Conservation (phyloP, 2,888 invertebrate genomes). For the Acleris literana region DNA sequence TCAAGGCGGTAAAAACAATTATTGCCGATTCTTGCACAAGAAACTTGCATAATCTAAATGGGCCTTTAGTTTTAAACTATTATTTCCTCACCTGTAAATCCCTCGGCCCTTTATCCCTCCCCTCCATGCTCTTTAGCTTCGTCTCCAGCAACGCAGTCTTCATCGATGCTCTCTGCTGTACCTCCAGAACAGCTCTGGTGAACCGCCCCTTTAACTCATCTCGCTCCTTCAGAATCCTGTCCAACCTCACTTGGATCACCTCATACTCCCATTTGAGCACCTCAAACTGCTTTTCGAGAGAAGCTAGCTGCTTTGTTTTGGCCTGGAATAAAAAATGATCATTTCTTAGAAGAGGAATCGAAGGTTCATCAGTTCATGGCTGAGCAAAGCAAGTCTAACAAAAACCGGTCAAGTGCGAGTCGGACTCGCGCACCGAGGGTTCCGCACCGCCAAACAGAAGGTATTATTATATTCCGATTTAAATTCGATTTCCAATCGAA, state of each 20-base stretch:
- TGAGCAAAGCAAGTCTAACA: too few relatives aligned
- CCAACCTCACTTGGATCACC: constrained; percentile 90
- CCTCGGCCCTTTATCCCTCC: constrained; percentile 83
- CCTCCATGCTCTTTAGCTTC: constrained; percentile 88
- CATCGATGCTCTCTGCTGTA: constrained; percentile 93
- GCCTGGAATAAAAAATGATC: constrained; percentile 56
- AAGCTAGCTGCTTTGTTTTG: constrained; percentile 80
- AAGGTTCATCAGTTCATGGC: too few relatives aligned
- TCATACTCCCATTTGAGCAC: constrained; percentile 86
- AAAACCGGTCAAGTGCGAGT: too few relatives aligned
- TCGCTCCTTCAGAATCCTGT: constrained; percentile 89
- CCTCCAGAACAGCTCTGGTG: constrained; percentile 91
- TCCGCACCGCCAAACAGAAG: too few relatives aligned
- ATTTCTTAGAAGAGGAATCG: too few relatives aligned
- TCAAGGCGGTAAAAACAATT: too few relatives aligned
- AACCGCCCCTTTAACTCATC: constrained; percentile 91
- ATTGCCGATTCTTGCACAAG: too few relatives aligned
- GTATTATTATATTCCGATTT: too few relatives aligned
- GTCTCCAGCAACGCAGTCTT: constrained; percentile 92
- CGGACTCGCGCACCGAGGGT: too few relatives aligned
- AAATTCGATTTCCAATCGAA: too few relatives aligned
- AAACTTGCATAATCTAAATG: too few relatives aligned
- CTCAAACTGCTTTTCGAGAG: constrained; percentile 83
- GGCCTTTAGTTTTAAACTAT: too few relatives aligned
- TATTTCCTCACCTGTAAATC: constrained; percentile 81